These are phyloP conservation scores for Hozukius guyotensis DNA, from an alignment of 2,797 vertebrate species.

Conservation along the genomic window DNA sequence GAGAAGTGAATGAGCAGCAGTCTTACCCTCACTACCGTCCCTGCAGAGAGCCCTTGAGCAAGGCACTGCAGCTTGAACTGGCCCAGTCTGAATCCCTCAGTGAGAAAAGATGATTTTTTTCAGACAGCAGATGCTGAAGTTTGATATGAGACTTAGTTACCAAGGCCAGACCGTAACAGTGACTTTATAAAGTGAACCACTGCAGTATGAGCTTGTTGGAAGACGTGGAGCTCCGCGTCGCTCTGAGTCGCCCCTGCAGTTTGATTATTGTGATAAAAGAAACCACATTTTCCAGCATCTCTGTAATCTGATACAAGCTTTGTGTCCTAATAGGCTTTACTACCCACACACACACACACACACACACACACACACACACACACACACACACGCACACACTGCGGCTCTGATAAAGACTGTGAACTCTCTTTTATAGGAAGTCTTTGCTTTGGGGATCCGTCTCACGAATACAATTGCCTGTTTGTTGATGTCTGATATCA, in stretches of 20 bases:
- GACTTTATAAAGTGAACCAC: not conserved
- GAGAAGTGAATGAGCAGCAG: not conserved
- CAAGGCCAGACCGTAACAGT: not conserved
- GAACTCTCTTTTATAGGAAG: not conserved
- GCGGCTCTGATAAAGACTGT: not conserved
- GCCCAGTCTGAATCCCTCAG: not conserved
- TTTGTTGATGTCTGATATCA: conserved; percentile 3
- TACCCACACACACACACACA: not conserved
- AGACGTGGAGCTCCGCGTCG: not conserved
- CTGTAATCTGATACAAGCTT: conserved; percentile 11
- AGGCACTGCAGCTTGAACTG: conserved; percentile 4
- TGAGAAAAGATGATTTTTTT: too few relatives aligned
- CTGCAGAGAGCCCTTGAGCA: conserved; percentile 4
- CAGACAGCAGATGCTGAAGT: too few relatives aligned
- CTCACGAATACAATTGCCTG: not conserved
- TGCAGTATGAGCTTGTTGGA: not conserved
- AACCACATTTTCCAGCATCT: conserved; percentile 14
- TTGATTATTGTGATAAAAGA: conserved; percentile 11
- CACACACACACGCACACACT: conserved; percentile 1
- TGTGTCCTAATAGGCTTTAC: conserved; percentile 16
- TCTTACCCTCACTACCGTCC: not conserved
- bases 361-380: not conserved
- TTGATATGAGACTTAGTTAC: too few relatives aligned
- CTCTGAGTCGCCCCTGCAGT: conserved; percentile 1
- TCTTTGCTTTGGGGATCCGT: conserved; percentile 1